Evolutionary conservation across 2,888 invertebrate species (phyloP).

Genomic region (Drosophila imparisetae): DNA sequence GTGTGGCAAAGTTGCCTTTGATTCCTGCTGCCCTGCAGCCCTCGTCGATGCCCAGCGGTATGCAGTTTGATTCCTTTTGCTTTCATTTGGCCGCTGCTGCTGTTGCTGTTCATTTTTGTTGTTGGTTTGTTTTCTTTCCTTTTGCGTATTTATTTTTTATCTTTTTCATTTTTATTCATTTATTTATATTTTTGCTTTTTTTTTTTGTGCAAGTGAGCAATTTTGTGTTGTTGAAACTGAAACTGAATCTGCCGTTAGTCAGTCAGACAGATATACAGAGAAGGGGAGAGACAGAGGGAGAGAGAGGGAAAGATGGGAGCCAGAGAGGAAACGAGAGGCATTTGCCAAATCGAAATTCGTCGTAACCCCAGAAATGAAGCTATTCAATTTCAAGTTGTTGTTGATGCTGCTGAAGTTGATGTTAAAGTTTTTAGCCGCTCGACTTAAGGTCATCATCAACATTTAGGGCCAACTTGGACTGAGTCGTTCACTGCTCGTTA

Average conservation of each 20-base stretch:
- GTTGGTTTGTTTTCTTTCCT: not conserved
- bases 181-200: conserved; percentile 9
- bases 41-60: conserved; percentile 3
- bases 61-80: conserved; percentile 51
- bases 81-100: conserved; percentile 38
- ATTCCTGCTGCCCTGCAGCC: conserved; percentile 19
- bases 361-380: conserved; percentile 39
- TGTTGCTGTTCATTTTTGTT: conserved; percentile 18
- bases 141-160: conserved; percentile 1
- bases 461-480: conserved; percentile 24
- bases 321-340: not conserved
- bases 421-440: conserved; percentile 32
- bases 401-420: conserved; percentile 32
- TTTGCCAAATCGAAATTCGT: conserved; percentile 53
- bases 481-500: conserved; percentile 41
- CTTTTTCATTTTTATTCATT: conserved; percentile 17
- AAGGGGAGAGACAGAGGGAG: not conserved
- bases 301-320: not conserved
- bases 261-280: conserved; percentile 11
- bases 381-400: conserved; percentile 45
- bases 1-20: conserved; percentile 62
- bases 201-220: conserved; percentile 40
- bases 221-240: conserved; percentile 69
- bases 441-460: conserved; percentile 54
- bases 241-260: conserved; percentile 75